Base-by-base conservation (phyloP, 2,797 vertebrate species). In the Rhynchonycteris naso region DNA sequence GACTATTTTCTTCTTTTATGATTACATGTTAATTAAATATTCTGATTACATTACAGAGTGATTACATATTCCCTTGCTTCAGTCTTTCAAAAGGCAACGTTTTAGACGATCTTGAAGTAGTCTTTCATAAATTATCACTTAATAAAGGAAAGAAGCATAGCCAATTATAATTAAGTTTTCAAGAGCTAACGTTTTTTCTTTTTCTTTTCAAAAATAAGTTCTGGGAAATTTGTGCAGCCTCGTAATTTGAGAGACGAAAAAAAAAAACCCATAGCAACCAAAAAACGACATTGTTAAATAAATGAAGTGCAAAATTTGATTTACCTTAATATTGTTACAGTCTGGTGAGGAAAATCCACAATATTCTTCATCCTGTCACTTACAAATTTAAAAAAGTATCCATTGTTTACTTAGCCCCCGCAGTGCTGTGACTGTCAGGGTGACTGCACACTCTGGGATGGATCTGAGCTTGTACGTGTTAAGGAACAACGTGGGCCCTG, bases 241-340 rank as follows among this genome's bases (percentile, higher is more conserved):
- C 84, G 38, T 95, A 43, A 86, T 96, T 79, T 43, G 78, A 93
- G 80, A 95, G 50, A 33, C 28, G 76, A 22, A 50, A 50, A 74
- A 24, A 95, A 91, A 93, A 94, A 82, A 22, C 58, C 74, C 59
- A 88, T 65, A 95, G 94, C 93, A 93, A 76, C 90, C 82, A 89
- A 97, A 96, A 94, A 96, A 93, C 1, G 30, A 96, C 92, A 89
- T 88, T 97, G 97, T 97, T 97, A 97, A 97, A 96, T 97, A 97
- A 97, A 97, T 97, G 97, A 97, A 95, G 97, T 97, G 91, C 96
- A 97, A 97, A 96, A 97, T 97, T 96, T 97, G 96, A 97, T 97
- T 96, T 97, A 97, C 97, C 92, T 97, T 97, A 97, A 97, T 96
- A 97, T 95, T 96, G 97, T 97, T 97, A 97, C 92, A 96, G 97